Conservation (phyloP, 2,888 invertebrate genomes). For the Cephus spinipes region DNA sequence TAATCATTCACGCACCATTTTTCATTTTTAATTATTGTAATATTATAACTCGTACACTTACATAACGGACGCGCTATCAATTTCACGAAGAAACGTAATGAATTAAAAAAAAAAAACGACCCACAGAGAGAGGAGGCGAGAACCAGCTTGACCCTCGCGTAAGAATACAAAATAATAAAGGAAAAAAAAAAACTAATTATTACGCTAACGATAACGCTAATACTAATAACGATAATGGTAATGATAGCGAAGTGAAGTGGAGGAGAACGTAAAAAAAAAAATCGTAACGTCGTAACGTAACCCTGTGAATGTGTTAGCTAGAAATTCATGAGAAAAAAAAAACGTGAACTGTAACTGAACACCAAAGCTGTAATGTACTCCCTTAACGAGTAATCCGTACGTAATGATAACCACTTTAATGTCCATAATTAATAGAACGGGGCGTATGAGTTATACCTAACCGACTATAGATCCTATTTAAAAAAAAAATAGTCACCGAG, state of each 20-base stretch:
- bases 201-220: constrained; percentile 6
- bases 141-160: neutral
- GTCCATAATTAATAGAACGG: constrained; percentile 5
- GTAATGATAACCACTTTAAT: constrained; percentile 7
- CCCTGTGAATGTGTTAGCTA: constrained; percentile 23
- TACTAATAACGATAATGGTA: constrained; percentile 10
- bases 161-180: neutral
- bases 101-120: neutral
- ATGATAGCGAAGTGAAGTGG: constrained; percentile 6
- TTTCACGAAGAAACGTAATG: neutral
- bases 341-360: constrained; percentile 63
- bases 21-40: neutral
- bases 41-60: neutral
- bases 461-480: neutral
- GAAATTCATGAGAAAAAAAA: constrained; percentile 25
- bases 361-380: constrained; percentile 58
- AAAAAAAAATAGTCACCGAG: neutral
- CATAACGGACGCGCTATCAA: neutral
- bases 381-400: constrained; percentile 10
- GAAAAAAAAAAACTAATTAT: neutral
- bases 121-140: neutral
- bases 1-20: neutral
- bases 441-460: constrained; percentile 6
- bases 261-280: constrained; percentile 5
- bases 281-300: constrained; percentile 9